Conservation (phyloP, 2,888 invertebrate genomes). For the Mechanitis messenoides region DNA sequence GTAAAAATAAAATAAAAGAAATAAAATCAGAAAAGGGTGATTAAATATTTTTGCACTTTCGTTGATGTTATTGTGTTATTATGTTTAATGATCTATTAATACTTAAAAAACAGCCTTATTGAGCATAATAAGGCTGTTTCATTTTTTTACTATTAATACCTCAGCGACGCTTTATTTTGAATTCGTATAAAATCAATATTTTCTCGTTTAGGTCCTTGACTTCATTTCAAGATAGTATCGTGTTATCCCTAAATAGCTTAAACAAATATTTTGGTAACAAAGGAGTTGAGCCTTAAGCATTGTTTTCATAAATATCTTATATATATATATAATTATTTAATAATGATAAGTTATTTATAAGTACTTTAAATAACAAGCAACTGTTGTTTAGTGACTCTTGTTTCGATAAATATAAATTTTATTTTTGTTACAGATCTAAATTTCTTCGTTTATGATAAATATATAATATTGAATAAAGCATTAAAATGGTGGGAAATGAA, state of each 20-base stretch:
- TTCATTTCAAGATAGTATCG: neutral
- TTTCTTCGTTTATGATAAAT: conserved; percentile 20
- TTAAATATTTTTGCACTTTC: too few species aligned
- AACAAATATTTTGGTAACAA: neutral
- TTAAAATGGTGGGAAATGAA: conserved; percentile 31
- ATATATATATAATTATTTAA: too few species aligned
- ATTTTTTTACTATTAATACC: too few species aligned
- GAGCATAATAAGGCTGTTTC: too few species aligned
- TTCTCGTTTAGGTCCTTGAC: neutral
- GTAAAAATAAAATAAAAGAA: too few species aligned
- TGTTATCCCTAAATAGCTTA: neutral
- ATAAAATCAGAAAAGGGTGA: too few species aligned
- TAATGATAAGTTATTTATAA: too few species aligned
- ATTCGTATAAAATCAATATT: neutral
- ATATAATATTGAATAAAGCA: conserved; percentile 7
- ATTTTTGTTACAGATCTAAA: conserved; percentile 23
- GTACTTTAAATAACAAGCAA: too few species aligned
- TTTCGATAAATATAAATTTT: neutral
- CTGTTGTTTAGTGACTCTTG: too few species aligned
- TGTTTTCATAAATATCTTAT: neutral
- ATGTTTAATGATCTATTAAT: too few species aligned
- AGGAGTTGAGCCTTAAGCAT: neutral
- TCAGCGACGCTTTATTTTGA: neutral
- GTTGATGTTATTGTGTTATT: too few species aligned
- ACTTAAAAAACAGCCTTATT: too few species aligned